These are phyloP conservation scores for Actenoides hombroni DNA, from an alignment of 2,113 vertebrate species.

Conservation along the genomic window DNA sequence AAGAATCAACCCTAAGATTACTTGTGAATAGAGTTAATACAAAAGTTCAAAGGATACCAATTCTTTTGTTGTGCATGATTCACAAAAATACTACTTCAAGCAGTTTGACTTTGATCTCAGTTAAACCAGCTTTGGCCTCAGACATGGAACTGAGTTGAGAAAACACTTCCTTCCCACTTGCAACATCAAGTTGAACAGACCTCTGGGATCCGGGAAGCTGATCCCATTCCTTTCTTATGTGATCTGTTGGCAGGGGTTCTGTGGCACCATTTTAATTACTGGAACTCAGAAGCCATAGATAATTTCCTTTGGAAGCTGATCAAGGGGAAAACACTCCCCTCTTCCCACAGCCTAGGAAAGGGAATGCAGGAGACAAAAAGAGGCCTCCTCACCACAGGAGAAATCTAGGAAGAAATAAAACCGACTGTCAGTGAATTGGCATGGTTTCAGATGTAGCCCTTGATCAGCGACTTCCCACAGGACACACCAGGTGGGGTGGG, in stretches of 20 bases:
- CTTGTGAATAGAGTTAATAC: not conserved
- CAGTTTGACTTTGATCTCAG: not conserved
- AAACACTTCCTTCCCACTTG: not conserved
- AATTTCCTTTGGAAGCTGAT: not conserved
- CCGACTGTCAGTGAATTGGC: not conserved
- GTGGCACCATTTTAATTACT: not conserved
- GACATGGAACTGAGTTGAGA: not conserved
- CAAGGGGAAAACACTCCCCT: not conserved
- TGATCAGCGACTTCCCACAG: not conserved
- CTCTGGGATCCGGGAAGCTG: not conserved
- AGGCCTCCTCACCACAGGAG: not conserved
- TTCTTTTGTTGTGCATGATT: not conserved
- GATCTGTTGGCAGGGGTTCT: not conserved
- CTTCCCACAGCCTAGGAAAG: not conserved
- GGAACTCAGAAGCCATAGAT: not conserved
- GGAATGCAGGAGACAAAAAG: not conserved
- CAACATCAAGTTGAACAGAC: not conserved
- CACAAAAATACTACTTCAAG: not conserved
- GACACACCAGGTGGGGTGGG: not conserved
- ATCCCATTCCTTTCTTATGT: not conserved
- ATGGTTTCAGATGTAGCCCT: not conserved
- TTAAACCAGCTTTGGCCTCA: not conserved
- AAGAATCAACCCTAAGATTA: conserved; percentile 2
- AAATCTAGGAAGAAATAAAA: not conserved
- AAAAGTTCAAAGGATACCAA: not conserved